These are phyloP conservation scores for Athalia rosae DNA, from an alignment of 2,888 invertebrate species.

Conservation along the genomic window DNA sequence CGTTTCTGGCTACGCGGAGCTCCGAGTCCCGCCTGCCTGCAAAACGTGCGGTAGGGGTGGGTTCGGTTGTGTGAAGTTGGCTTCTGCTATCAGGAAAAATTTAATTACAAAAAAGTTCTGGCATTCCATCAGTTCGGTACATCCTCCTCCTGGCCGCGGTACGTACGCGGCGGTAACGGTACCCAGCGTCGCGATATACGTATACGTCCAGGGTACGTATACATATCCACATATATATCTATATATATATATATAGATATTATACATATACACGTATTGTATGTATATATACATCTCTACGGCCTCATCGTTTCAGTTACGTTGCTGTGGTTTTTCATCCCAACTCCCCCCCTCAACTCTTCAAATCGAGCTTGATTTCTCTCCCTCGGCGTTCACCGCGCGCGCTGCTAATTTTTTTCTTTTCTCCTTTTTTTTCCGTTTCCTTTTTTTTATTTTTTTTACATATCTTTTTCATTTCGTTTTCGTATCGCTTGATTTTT, in stretches of 20 bases:
- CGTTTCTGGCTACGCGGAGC: not conserved
- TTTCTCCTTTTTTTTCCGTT: slow-evolving; percentile 38
- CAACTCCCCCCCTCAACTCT: slow-evolving; percentile 43
- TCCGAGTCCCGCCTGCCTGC: not conserved
- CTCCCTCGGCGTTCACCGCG: slow-evolving; percentile 59
- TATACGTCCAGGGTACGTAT: no score
- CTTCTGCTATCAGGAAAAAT: slow-evolving; percentile 64
- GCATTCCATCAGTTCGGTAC: slow-evolving; percentile 72
- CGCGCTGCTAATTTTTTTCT: slow-evolving; percentile 69
- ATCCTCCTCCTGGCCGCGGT: not conserved
- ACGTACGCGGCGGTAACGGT: not conserved
- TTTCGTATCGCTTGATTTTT: not conserved
- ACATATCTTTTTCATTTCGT: not conserved
- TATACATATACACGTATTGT: no score
- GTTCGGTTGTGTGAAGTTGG: slow-evolving; percentile 2
- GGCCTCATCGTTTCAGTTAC: slow-evolving; percentile 57
- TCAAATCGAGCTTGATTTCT: slow-evolving; percentile 46
- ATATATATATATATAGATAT: no score
- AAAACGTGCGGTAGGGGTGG: not conserved
- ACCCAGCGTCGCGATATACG: slow-evolving; percentile 7
- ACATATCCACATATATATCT: no score
- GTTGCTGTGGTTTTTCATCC: slow-evolving; percentile 68
- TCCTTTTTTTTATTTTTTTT: slow-evolving; percentile 4
- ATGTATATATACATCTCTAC: not conserved
- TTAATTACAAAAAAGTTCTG: slow-evolving; percentile 74